A percentile compares a stretch with the other conserved stretches of the same genome.
phyloP scores from a whole-genome alignment of 1,140 invertebrate species.

The Drosophila ercepeae region DNA sequence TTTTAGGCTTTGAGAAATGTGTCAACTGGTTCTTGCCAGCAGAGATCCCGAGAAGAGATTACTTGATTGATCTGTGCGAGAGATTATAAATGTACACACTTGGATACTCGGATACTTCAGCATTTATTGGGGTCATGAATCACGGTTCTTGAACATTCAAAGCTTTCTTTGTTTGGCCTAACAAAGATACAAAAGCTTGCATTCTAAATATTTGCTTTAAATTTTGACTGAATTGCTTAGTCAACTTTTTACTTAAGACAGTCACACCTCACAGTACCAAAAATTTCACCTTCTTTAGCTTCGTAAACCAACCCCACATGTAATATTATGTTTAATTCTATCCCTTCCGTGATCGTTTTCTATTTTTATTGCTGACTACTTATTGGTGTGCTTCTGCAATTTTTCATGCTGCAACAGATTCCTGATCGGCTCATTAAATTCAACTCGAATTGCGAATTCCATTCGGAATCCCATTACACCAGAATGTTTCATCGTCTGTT shows the following conservation, averaged over 20 bases:
- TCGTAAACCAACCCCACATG: not conserved
- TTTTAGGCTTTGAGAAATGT: slow-evolving; percentile 27
- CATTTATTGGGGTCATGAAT: slow-evolving; percentile 5
- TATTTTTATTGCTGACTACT: slow-evolving; percentile 19
- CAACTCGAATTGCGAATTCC: slow-evolving; percentile 37
- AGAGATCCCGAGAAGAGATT: slow-evolving; percentile 31
- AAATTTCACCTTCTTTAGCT: not conserved
- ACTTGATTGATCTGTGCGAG: slow-evolving; percentile 32
- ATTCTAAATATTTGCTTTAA: not conserved
- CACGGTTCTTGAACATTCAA: not conserved
- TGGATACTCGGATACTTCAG: slow-evolving; percentile 17
- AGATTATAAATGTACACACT: slow-evolving; percentile 12
- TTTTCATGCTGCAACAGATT: slow-evolving; percentile 19
- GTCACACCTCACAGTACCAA: not conserved
- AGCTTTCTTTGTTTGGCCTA: not conserved
- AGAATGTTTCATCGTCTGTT: slow-evolving; percentile 3
- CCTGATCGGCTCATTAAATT: slow-evolving; percentile 28
- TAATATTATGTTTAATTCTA: slow-evolving; percentile 14
- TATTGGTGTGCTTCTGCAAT: slow-evolving; percentile 18
- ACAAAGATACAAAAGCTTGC: not conserved
- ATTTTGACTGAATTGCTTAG: not conserved
- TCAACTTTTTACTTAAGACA: not conserved
- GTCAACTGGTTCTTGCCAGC: slow-evolving; percentile 34
- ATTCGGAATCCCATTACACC: slow-evolving; percentile 35
- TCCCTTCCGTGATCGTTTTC: slow-evolving; percentile 12